phyloP scores from a whole-genome alignment of 2,113 vertebrate genomes.

The Cinclus cinclus region DNA sequence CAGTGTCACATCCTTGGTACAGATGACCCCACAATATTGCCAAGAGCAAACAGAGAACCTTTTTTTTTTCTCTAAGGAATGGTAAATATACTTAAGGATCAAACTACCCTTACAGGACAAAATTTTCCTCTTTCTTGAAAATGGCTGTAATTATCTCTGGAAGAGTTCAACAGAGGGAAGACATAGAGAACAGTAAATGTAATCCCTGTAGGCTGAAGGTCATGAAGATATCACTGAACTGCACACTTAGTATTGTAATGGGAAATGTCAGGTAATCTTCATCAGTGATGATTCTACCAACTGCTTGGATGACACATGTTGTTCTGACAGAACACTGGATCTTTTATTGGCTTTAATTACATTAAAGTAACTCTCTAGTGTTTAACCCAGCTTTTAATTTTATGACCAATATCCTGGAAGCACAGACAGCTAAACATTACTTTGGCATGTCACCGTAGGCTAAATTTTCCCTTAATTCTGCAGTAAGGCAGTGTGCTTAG shows the following conservation, averaged over 20 bases:
- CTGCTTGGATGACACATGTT: background rate
- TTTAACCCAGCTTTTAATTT: conserved; percentile 43
- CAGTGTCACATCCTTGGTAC: background rate
- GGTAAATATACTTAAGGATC: background rate
- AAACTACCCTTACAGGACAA: background rate
- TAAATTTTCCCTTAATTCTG: background rate
- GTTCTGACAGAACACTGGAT: background rate
- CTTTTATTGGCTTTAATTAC: conserved; percentile 43
- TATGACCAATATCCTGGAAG: conserved; percentile 29
- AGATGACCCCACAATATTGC: background rate
- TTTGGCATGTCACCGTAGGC: background rate
- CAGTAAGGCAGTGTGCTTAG: background rate
- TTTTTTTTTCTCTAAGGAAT: background rate
- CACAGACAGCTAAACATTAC: background rate
- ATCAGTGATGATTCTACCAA: background rate
- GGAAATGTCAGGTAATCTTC: background rate
- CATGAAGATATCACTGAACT: background rate
- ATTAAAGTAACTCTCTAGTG: background rate
- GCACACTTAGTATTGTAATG: background rate
- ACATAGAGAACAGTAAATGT: background rate
- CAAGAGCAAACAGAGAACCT: background rate
- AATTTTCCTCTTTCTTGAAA: background rate
- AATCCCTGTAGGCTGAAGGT: background rate
- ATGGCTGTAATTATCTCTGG: background rate
- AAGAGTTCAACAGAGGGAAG: background rate